phyloP scores from a whole-genome alignment of 2,797 vertebrate species.

The Anabas testudineus region DNA sequence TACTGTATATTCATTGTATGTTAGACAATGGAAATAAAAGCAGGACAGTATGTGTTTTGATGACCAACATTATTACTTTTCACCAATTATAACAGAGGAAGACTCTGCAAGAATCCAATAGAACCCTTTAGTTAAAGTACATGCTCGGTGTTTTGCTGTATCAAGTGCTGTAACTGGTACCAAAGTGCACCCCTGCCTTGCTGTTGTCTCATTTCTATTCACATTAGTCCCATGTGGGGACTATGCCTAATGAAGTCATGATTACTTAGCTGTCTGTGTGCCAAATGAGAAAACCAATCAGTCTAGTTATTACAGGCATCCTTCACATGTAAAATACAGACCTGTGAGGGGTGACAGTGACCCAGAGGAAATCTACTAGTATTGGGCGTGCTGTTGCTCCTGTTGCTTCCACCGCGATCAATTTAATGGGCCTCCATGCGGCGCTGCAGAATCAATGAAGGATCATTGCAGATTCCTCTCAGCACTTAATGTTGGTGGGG shows the following conservation, averaged over 20 bases:
- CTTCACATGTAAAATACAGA: slow-evolving; percentile 49
- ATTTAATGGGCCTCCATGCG: slow-evolving; percentile 67
- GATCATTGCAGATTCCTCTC: slow-evolving; percentile 62
- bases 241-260: slow-evolving; percentile 52
- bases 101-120: slow-evolving; percentile 21
- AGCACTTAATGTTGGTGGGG: slow-evolving; percentile 48
- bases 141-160: slow-evolving; percentile 15
- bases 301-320: slow-evolving; percentile 9
- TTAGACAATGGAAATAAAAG: slow-evolving; percentile 52
- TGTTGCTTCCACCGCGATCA: slow-evolving; percentile 44
- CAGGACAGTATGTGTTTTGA: slow-evolving; percentile 41
- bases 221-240: slow-evolving; percentile 47
- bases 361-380: slow-evolving; percentile 46
- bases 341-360: slow-evolving; percentile 35
- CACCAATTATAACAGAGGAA: slow-evolving; percentile 25
- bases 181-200: slow-evolving; percentile 6
- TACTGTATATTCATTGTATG: slow-evolving; percentile 40
- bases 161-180: slow-evolving; percentile 21
- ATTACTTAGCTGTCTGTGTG: slow-evolving; percentile 49
- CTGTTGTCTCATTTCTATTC: slow-evolving; percentile 33
- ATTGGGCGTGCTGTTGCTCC: slow-evolving; percentile 38
- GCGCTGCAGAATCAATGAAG: slow-evolving; percentile 66
- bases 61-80: slow-evolving; percentile 44
- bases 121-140: slow-evolving; percentile 13
- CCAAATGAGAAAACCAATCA: slow-evolving; percentile 59